Percentiles rank a stretch among this genome's conserved stretches.
Conservation (phyloP, 2,888 invertebrate genomes). For the Cephus nigrinus region DNA sequence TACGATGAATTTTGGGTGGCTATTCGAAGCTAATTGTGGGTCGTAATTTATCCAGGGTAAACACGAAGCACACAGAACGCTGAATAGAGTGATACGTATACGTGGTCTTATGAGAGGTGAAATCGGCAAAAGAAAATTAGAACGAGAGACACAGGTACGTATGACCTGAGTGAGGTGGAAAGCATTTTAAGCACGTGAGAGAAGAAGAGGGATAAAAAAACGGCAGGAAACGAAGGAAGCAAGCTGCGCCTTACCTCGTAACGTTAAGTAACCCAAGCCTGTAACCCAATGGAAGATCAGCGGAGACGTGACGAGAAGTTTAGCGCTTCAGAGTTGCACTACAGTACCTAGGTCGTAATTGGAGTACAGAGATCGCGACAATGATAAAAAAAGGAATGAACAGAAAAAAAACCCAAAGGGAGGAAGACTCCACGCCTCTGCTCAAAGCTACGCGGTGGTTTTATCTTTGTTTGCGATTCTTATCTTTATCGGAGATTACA, state of each 20-base stretch:
- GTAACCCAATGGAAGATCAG: neutral
- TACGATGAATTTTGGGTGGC: neutral
- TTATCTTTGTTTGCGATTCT: neutral
- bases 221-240: neutral
- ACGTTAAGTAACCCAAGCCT: neutral
- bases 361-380: constrained; percentile 16
- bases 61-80: neutral
- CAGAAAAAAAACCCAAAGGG: constrained; percentile 2
- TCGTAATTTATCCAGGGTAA: neutral
- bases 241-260: neutral
- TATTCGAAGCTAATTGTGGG: neutral
- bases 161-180: neutral
- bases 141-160: neutral
- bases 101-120: neutral
- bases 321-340: neutral
- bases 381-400: constrained; percentile 15
- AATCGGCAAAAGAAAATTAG: neutral
- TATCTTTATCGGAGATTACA: neutral
- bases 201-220: neutral
- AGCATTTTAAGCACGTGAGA: neutral
- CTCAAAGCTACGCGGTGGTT: neutral
- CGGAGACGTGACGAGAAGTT: neutral
- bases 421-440: constrained; percentile 23
- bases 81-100: no score
- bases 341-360: neutral